phyloP scores from a whole-genome alignment of 2,888 invertebrate genomes.

The Acrobasis repandana region DNA sequence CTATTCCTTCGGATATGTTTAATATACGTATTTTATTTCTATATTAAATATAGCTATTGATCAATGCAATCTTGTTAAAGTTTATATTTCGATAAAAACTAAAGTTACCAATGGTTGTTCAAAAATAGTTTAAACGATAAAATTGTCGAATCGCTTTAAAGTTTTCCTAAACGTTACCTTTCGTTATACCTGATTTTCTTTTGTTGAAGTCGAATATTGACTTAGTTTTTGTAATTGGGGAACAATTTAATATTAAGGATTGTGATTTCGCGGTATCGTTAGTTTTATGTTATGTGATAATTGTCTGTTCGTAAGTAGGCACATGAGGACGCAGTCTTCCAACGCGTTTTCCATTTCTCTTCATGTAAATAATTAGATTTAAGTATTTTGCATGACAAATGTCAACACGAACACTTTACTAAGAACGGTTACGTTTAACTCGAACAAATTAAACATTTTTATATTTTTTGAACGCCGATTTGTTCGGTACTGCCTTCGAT shows the following conservation, averaged over 20 bases:
- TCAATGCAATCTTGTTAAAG: constrained; percentile 48
- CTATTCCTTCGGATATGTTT: constrained; percentile 22
- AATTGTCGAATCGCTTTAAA: constrained; percentile 73
- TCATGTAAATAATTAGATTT: constrained; percentile 63
- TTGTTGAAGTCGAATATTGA: constrained; percentile 63
- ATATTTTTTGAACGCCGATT: constrained; percentile 57
- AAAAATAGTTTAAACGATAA: constrained; percentile 67
- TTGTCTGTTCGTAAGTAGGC: constrained; percentile 61
- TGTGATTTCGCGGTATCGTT: constrained; percentile 78
- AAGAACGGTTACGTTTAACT: constrained; percentile 44
- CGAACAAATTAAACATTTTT: constrained; percentile 64
- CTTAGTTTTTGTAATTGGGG: constrained; percentile 69
- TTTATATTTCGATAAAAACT: constrained; percentile 51
- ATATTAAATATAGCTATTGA: constrained; percentile 36
- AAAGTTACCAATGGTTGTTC: constrained; percentile 81
- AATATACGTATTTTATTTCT: constrained; percentile 11
- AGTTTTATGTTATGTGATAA: constrained; percentile 77
- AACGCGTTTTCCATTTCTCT: constrained; percentile 66
- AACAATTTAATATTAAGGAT: constrained; percentile 78
- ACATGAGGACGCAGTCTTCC: constrained; percentile 75
- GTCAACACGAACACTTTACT: constrained; percentile 51
- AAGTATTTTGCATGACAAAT: constrained; percentile 72
- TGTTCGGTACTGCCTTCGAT: constrained; percentile 50
- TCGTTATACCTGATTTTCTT: constrained; percentile 75
- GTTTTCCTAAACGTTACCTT: constrained; percentile 74